Percentiles rank a stretch among this genome's conserved stretches.
Conservation (phyloP, 1,140 invertebrate genomes). For the Medauroidea extradentata region DNA sequence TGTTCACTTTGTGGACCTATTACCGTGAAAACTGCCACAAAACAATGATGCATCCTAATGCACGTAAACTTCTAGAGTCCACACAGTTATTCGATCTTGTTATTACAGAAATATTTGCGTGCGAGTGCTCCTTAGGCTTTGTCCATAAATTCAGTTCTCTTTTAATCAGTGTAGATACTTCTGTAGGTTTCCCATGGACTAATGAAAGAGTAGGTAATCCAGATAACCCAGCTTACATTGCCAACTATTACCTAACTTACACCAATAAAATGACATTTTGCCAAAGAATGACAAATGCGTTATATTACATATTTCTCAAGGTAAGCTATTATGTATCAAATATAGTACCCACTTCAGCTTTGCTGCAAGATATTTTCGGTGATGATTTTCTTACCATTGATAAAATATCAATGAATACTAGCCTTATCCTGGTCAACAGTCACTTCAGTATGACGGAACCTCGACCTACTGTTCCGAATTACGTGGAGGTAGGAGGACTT, state of each 20-base stretch:
- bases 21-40: too few species aligned
- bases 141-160: constrained; percentile 39
- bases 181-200: constrained; percentile 38
- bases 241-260: constrained; percentile 32
- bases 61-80: too few species aligned
- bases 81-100: constrained; percentile 46
- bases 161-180: constrained; percentile 34
- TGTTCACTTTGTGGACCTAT: too few species aligned
- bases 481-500: constrained; percentile 37
- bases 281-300: too few species aligned
- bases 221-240: constrained; percentile 38
- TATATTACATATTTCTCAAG: too few species aligned
- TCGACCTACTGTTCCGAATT: constrained; percentile 28
- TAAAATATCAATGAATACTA: too few species aligned
- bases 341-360: too few species aligned
- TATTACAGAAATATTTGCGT: constrained; percentile 40
- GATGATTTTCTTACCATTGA: too few species aligned
- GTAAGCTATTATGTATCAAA: too few species aligned
- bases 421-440: constrained; percentile 26
- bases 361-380: too few species aligned
- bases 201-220: constrained; percentile 39
- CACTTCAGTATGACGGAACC: constrained; percentile 26
- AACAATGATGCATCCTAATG: too few species aligned
- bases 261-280: constrained; percentile 38
- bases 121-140: constrained; percentile 40